Evolutionary conservation across 2,113 vertebrate species (phyloP).

Genomic region (Lophochroa leadbeateri): DNA sequence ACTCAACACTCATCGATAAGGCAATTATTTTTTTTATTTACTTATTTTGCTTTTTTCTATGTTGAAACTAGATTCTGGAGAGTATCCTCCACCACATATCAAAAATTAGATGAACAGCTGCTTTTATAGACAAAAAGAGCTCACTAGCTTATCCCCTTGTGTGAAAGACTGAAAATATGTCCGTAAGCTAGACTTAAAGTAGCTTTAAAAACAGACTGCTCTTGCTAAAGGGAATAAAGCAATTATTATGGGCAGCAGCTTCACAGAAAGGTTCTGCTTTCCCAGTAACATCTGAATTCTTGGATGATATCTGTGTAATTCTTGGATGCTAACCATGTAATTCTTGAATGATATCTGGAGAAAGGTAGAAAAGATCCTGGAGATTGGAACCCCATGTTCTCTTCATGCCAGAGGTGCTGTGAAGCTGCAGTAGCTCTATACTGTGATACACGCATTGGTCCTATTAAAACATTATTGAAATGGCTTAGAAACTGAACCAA

Average conservation of each 20-base stretch:
- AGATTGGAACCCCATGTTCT: neutral
- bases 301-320: neutral
- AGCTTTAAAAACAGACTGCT: neutral
- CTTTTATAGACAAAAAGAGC: neutral
- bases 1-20: neutral
- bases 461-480: neutral
- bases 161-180: neutral
- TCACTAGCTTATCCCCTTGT: neutral
- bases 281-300: neutral
- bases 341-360: neutral
- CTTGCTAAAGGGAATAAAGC: neutral
- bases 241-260: neutral
- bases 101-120: neutral
- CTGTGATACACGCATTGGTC: neutral
- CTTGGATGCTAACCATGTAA: neutral
- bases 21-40: neutral
- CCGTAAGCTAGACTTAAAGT: neutral
- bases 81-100: neutral
- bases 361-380: neutral
- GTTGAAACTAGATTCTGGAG: neutral
- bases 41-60: neutral
- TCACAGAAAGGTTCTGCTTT: neutral
- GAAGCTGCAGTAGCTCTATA: neutral
- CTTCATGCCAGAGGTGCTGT: neutral
- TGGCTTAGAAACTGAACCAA: neutral